Conservation (phyloP, 2,113 vertebrate genomes). For the human region GRCh38 chr5:109350501-109351000, state of each 20-base stretch:
- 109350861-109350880: background rate
- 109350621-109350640: background rate
- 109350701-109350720: background rate
- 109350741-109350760: background rate
- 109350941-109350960: background rate
- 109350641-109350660: background rate
- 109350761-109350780: background rate
- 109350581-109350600: background rate
- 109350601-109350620: background rate
- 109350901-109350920: background rate
- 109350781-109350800: background rate
- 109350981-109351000: background rate
- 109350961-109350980: background rate
- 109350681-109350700: background rate
- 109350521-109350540: background rate
- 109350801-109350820: background rate
- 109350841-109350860: background rate
- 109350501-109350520: background rate
- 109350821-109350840: background rate
- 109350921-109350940: background rate
- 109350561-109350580: background rate
- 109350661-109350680: background rate
- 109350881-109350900: background rate
- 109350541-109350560: background rate
- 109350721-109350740: background rate